Evolutionary conservation across 2,113 vertebrate species (phyloP).

Genomic region (Proteles cristata): DNA sequence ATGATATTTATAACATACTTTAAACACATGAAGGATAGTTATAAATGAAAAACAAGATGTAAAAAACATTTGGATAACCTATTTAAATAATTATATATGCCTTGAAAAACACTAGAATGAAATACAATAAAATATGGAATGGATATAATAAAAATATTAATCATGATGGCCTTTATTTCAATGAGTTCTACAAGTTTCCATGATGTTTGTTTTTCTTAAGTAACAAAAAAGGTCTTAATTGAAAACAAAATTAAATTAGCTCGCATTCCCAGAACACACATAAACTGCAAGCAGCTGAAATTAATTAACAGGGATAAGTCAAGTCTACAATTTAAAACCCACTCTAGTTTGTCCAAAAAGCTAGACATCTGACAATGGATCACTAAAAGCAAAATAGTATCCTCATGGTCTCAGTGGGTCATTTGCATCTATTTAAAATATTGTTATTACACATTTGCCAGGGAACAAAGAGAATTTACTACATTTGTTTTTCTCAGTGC

Average conservation of each 20-base stretch:
- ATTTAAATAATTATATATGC: not conserved
- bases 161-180: not conserved
- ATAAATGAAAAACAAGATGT: constrained; percentile 28
- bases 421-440: not conserved
- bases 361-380: not conserved
- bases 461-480: not conserved
- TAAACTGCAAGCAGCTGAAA: not conserved
- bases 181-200: not conserved
- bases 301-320: not conserved
- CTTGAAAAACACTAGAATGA: not conserved
- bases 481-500: not conserved
- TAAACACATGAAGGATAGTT: constrained; percentile 23
- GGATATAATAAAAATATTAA: not conserved
- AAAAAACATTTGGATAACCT: not conserved
- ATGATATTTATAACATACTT: constrained; percentile 37
- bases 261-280: not conserved
- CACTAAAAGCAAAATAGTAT: not conserved
- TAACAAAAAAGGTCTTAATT: constrained; percentile 35
- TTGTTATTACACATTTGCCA: constrained; percentile 7
- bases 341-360: not conserved
- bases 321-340: constrained; percentile 29
- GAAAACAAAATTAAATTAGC: constrained; percentile 27
- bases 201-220: not conserved
- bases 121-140: not conserved
- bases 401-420: not conserved